A percentile compares a stretch with the other conserved stretches of the same genome.
These are phyloP conservation scores for Speoplatyrhinus poulsoni DNA, from an alignment of 2,113 vertebrate genomes.

Conservation along the genomic window DNA sequence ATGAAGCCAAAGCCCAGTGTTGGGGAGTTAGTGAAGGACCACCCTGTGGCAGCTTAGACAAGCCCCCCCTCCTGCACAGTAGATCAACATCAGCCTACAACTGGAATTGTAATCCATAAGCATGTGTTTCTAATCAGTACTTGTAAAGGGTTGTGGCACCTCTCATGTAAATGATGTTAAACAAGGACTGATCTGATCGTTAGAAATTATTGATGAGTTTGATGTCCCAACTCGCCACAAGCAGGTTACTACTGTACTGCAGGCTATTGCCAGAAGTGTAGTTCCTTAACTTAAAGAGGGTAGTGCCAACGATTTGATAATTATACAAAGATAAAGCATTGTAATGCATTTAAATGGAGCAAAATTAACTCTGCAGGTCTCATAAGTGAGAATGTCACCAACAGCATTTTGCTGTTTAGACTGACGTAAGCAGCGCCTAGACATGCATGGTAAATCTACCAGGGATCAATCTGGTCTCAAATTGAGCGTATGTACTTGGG, in stretches of 20 bases:
- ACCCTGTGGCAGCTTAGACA: neutral
- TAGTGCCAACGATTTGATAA: no score
- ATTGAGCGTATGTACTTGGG: no score
- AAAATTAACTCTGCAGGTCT: no score
- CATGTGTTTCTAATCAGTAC: neutral
- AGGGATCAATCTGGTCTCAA: no score
- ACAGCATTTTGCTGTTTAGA: no score
- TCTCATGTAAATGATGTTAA: no score
- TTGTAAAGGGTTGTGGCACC: no score
- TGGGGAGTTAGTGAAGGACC: neutral
- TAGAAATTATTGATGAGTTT: constrained; percentile 2
- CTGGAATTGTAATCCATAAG: neutral
- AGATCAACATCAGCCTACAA: neutral
- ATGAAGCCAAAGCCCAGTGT: neutral
- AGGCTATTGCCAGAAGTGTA: neutral
- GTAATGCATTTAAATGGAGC: no score
- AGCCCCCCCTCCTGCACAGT: neutral
- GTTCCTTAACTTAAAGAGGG: neutral
- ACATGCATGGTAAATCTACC: no score
- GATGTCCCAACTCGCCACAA: constrained; percentile 8
- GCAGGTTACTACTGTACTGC: neutral
- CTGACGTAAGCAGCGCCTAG: no score
- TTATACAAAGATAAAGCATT: no score
- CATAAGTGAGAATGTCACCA: no score
- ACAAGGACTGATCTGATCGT: neutral